Evolutionary conservation across 1,140 invertebrate species (phyloP).

Genomic region (Cyclargus thomasi): DNA sequence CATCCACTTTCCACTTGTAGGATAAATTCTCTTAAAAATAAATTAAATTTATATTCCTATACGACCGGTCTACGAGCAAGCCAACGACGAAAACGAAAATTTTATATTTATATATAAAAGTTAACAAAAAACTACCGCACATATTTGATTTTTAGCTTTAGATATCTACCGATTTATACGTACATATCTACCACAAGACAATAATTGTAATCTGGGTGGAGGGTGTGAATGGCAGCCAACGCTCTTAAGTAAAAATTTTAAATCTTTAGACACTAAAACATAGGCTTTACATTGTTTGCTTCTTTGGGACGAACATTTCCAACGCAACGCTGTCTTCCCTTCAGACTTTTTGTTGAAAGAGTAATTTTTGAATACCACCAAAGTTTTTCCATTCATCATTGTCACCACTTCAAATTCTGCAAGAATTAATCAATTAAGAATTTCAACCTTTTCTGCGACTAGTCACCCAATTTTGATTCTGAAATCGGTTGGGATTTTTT

Average conservation of each 20-base stretch:
- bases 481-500: too few relatives aligned
- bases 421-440: too few relatives aligned
- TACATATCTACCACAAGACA: constrained; percentile 14
- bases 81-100: too few relatives aligned
- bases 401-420: neutral
- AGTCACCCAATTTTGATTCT: too few relatives aligned
- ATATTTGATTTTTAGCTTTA: neutral
- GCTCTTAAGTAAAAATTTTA: constrained; percentile 22
- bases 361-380: constrained; percentile 16
- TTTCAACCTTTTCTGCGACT: too few relatives aligned
- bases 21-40: too few relatives aligned
- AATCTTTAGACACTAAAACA: constrained; percentile 31
- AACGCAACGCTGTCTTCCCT: constrained; percentile 19
- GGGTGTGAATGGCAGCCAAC: constrained; percentile 30
- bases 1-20: too few relatives aligned
- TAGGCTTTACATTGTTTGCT: constrained; percentile 33
- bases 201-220: constrained; percentile 26
- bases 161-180: neutral
- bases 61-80: too few relatives aligned
- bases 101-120: neutral
- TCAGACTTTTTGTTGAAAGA: constrained; percentile 24
- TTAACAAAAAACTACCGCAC: neutral
- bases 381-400: neutral
- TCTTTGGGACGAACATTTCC: constrained; percentile 34
- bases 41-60: too few relatives aligned